A percentile compares a stretch with the other conserved stretches of the same genome.
Conservation (phyloP, 2,797 vertebrate genomes). For the Acrocephalus scirpaceus region DNA sequence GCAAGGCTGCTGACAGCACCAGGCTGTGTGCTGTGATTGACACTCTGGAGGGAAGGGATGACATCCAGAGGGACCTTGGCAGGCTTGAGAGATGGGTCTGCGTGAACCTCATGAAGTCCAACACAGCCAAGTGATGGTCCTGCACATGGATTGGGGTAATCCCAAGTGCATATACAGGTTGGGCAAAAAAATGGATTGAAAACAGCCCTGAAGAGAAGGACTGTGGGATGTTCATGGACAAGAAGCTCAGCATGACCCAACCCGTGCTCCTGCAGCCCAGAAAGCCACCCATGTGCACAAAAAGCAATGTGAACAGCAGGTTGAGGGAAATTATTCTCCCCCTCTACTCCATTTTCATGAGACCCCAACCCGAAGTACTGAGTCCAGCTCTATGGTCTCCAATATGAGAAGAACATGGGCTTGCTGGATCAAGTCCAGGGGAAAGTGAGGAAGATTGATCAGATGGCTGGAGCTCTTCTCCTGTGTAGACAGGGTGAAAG, state of each 20-base stretch:
- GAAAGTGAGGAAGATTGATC: background rate
- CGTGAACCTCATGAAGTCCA: background rate
- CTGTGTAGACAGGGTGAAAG: background rate
- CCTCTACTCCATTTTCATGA: background rate
- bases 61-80: background rate
- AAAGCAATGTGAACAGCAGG: background rate
- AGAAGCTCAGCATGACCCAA: background rate
- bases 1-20: background rate
- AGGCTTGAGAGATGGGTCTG: background rate
- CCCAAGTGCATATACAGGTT: background rate
- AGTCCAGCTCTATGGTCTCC: background rate
- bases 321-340: background rate
- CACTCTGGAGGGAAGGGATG: background rate
- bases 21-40: background rate
- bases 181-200: background rate
- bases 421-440: background rate
- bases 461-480: background rate
- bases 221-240: background rate
- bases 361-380: background rate
- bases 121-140: background rate
- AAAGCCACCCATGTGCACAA: background rate
- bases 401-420: background rate
- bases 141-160: background rate
- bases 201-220: background rate
- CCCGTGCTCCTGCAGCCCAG: background rate